Evolutionary conservation across 2,888 invertebrate species (phyloP).

Genomic region (Drosophila prostipennis): DNA sequence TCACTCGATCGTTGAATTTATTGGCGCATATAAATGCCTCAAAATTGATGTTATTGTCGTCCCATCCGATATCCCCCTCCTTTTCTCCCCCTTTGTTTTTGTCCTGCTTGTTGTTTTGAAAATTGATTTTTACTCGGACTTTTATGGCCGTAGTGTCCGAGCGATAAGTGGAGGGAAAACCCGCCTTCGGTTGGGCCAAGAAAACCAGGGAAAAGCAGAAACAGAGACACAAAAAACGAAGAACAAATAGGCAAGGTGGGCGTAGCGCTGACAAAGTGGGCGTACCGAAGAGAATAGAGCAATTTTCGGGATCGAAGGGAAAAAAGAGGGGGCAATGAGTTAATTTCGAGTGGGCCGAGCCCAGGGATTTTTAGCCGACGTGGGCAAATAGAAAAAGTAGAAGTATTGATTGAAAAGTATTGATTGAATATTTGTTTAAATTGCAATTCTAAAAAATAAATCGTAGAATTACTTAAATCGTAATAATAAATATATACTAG

Average conservation of each 20-base stretch:
- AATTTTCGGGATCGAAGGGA: conserved; percentile 48
- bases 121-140: conserved; percentile 72
- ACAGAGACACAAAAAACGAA: conserved; percentile 41
- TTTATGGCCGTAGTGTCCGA: conserved; percentile 59
- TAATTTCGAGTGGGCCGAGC: conserved; percentile 56
- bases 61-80: conserved; percentile 43
- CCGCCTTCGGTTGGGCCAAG: conserved; percentile 15
- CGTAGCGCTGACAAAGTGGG: conserved; percentile 68
- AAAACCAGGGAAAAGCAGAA: conserved; percentile 28
- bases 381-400: too few species aligned
- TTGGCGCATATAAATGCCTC: conserved; percentile 80
- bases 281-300: conserved; percentile 67
- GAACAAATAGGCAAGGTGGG: conserved; percentile 54
- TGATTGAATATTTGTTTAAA: not conserved
- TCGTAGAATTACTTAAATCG: too few species aligned
- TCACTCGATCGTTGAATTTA: conserved; percentile 58
- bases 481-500: too few species aligned
- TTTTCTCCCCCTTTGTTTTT: conserved; percentile 34
- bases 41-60: conserved; percentile 81
- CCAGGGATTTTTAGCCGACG: conserved; percentile 29
- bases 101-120: conserved; percentile 65
- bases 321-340: conserved; percentile 53
- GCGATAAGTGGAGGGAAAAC: conserved; percentile 57
- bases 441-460: too few species aligned
- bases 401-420: not conserved